Conservation (phyloP, 30 jellyfish, hydroid and myxozoan genomes). For the Rhopilema esculentum region DNA sequence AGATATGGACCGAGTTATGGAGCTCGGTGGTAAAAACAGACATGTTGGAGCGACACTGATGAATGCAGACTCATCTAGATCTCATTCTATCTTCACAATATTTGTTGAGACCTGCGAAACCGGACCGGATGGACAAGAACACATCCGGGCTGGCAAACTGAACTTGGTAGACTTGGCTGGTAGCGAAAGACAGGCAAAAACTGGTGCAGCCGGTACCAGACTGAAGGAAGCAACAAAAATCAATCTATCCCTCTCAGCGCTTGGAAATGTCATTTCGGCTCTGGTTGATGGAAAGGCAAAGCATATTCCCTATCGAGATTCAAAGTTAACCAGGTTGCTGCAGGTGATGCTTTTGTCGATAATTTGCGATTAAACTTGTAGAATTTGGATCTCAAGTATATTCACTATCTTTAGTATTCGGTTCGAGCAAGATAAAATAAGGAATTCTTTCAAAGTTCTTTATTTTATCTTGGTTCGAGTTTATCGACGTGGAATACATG, state of each 20-base stretch:
- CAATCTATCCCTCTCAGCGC: constrained; percentile 92
- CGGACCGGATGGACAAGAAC: constrained; percentile 95
- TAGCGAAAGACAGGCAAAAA: constrained; percentile 96
- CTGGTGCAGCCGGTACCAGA: constrained; percentile 98
- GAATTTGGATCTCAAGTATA: background rate
- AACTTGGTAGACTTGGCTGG: constrained; percentile 98
- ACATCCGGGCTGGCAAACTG: constrained; percentile 93
- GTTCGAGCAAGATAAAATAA: too few species aligned
- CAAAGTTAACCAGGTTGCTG: constrained; percentile 89
- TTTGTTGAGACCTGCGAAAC: constrained; percentile 93
- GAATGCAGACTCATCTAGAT: constrained; percentile 98
- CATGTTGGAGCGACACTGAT: constrained; percentile 98
- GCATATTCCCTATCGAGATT: constrained; percentile 97
- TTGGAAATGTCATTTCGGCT: constrained; percentile 98
- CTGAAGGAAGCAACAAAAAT: constrained; percentile 97
- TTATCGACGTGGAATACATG: too few species aligned
- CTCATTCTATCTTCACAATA: constrained; percentile 97
- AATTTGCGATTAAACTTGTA: background rate
- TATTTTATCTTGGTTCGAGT: too few species aligned
- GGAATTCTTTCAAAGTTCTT: too few species aligned
- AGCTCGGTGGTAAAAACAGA: constrained; percentile 85
- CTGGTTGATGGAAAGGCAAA: constrained; percentile 97
- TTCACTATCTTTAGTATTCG: too few species aligned
- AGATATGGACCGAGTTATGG: constrained; percentile 99
- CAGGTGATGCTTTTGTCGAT: too few species aligned